Evolutionary conservation across 2,797 vertebrate species (phyloP).

Genomic region (Limosa lapponica): DNA sequence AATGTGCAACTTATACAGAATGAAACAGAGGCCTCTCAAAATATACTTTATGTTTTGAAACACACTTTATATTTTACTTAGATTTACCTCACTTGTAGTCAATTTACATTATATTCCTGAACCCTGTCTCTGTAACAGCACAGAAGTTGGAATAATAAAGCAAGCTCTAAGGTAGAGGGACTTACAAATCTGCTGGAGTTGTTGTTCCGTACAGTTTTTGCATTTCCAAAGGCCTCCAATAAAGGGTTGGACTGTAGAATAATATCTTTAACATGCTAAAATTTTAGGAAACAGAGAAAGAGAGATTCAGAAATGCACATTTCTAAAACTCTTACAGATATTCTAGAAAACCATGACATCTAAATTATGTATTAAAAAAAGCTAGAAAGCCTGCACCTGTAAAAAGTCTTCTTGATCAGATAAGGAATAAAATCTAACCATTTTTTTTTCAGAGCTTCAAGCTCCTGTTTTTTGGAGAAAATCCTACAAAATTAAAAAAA

Average conservation of each 20-base stretch:
- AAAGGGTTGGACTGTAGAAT: conserved; percentile 98
- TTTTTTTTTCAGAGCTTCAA: not conserved
- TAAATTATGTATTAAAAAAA: not conserved
- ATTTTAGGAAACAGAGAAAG: not conserved
- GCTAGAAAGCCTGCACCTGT: not conserved
- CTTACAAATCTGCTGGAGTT: conserved; percentile 98
- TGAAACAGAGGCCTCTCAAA: not conserved
- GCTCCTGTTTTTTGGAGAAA: not conserved
- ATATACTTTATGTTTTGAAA: not conserved
- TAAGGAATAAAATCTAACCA: not conserved
- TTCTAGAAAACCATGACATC: not conserved
- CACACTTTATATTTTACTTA: not conserved
- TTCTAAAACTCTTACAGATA: not conserved
- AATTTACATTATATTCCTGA: not conserved
- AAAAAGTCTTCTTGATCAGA: not conserved
- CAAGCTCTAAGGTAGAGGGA: not conserved
- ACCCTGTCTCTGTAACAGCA: not conserved
- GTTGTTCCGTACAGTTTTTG: conserved; percentile 97
- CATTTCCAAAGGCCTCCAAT: conserved; percentile 96
- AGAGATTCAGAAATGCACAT: not conserved
- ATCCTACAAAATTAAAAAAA: not conserved
- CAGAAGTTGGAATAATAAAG: not conserved
- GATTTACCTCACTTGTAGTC: not conserved
- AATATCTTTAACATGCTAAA: conserved; percentile 98
- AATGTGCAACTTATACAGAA: not conserved